Base-by-base conservation (phyloP, 2,888 invertebrate species). In the Drosophila sordidula region DNA sequence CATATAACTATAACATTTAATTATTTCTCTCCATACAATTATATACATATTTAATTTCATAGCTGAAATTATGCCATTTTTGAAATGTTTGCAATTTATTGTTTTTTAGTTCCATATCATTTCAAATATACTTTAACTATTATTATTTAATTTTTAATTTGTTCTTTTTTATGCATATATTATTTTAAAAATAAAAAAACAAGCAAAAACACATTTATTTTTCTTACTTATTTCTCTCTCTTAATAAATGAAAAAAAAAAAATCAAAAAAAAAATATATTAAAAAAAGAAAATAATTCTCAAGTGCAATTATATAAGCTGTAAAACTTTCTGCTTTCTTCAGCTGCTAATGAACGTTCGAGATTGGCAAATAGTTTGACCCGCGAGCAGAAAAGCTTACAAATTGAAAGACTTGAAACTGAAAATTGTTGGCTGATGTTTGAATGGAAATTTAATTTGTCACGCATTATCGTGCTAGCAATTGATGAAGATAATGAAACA, bases 331-430 rank as follows among this genome's bases (percentile, higher is more conserved):
- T 80, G 82, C 87, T 89, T 83, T 86, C 74, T 74, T 86, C 66
- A 80, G 66, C 80, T 80, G 62, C 65, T 75, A 65, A 51, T 39
- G 26, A 56, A 59, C 29, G 12, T 45, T 63, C 42, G 47, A 65
- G 55, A 69, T 57, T 78, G 63, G 67, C 67, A 77, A 42, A 51
- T 26, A 45, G 55, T 47, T 62, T 56, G 42, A 38, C 1, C 44
- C 44, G 26, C 32, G 29, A 38, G 32, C 58, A 41, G 58, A 45
- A 70, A 68, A 67, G 41, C 66, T 70, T 75, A 82, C 68, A 70
- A 82, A 88, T 71, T 67, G 87, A 88, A 88, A 83, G 82, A 83
- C 82, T 83, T 83, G 52, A 88, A 72, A 82, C 46, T 68, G 69
- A 84, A 80, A 80, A 77, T 73, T 77, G 84, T 76, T 76, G 80